phyloP scores from a whole-genome alignment of 23 tunicate genomes.

The Halocynthia roretzi region DNA sequence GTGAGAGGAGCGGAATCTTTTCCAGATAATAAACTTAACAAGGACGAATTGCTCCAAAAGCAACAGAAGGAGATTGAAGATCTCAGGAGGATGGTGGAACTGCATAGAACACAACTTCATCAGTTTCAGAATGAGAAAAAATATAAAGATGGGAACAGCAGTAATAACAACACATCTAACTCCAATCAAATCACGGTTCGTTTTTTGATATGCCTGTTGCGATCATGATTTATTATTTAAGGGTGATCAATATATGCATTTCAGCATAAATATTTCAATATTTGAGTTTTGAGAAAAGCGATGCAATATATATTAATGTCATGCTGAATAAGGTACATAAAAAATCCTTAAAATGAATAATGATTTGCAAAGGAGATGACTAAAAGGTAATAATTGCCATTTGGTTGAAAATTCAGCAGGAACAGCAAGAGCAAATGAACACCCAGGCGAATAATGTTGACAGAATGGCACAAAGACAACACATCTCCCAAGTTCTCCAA shows the following conservation, averaged over 20 bases:
- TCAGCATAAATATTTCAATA: no score
- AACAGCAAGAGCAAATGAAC: neutral
- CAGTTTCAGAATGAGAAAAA: constrained; percentile 22
- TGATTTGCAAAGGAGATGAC: no score
- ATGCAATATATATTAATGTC: no score
- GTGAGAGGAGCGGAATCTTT: neutral
- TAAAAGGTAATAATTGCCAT: no score
- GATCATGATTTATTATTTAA: no score
- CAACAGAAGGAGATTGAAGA: constrained; percentile 88
- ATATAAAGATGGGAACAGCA: neutral
- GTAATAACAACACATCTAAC: neutral
- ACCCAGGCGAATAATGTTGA: neutral
- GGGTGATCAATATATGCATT: no score
- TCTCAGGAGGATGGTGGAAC: constrained; percentile 66
- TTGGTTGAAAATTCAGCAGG: neutral
- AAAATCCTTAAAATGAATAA: no score
- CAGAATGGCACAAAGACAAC: constrained; percentile 7
- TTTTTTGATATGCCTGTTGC: neutral
- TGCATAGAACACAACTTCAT: constrained; percentile 50
- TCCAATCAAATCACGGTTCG: neutral
- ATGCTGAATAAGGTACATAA: no score
- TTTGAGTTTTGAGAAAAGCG: no score
- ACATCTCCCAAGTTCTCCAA: constrained; percentile 20
- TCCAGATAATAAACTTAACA: constrained; percentile 6
- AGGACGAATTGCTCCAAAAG: constrained; percentile 68